Percentiles rank a stretch among this genome's conserved stretches.
phyloP scores from a whole-genome alignment of 2,888 invertebrate species.

The Phlogophora meticulosa region DNA sequence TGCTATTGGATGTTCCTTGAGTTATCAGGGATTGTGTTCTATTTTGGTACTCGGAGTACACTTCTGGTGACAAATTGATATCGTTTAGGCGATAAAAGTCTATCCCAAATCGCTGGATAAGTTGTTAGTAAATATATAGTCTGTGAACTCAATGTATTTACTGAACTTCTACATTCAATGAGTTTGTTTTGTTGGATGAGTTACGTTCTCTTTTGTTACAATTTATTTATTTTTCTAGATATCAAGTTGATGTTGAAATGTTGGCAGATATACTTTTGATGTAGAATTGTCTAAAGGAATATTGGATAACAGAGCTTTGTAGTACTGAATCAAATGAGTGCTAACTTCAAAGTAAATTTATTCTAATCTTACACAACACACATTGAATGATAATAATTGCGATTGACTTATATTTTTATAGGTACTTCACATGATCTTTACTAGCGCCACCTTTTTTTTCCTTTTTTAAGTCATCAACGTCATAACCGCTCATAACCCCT shows the following conservation, averaged over 20 bases:
- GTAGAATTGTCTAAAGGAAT: not conserved
- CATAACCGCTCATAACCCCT: not conserved
- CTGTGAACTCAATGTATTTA: conserved; percentile 54
- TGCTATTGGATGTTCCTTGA: conserved; percentile 70
- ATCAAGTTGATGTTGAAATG: conserved; percentile 14
- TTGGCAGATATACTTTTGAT: not conserved
- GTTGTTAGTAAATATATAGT: conserved; percentile 59
- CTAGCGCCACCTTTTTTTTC: too few species aligned
- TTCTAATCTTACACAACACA: too few species aligned
- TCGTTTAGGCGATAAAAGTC: conserved; percentile 64
- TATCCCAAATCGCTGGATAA: conserved; percentile 48
- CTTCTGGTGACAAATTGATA: conserved; percentile 78
- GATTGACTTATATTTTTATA: too few species aligned
- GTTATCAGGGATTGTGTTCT: conserved; percentile 75
- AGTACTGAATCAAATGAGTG: not conserved
- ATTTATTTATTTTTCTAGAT: conserved; percentile 35
- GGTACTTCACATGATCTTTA: too few species aligned
- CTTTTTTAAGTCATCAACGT: not conserved
- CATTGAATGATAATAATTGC: too few species aligned
- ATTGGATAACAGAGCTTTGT: not conserved
- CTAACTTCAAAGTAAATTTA: too few species aligned
- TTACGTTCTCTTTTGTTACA: conserved; percentile 8
- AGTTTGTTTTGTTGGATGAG: conserved; percentile 50
- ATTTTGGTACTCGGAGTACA: conserved; percentile 74
- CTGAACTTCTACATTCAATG: conserved; percentile 38